phyloP scores from a whole-genome alignment of 2,113 vertebrate species.

The Syrmaticus mikado region DNA sequence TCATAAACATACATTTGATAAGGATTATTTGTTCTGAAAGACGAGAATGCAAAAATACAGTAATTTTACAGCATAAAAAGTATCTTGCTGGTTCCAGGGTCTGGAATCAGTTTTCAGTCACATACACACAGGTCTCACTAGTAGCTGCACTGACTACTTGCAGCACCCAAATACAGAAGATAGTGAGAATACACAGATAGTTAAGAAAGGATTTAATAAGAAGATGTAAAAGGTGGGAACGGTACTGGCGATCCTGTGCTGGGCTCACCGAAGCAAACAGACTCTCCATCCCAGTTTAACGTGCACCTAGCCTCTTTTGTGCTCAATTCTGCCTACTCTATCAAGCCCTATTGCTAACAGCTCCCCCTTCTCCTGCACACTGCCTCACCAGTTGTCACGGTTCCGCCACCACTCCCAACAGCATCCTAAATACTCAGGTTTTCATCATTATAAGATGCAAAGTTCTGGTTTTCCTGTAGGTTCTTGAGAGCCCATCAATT shows the following conservation, averaged over 20 bases:
- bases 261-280: not conserved
- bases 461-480: not conserved
- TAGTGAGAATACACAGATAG: not conserved
- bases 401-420: not conserved
- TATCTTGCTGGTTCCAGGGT: not conserved
- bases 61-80: not conserved
- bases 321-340: not conserved
- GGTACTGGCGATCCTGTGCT: not conserved
- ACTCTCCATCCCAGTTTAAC: not conserved
- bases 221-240: not conserved
- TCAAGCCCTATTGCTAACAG: not conserved
- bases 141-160: not conserved
- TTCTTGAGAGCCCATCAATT: not conserved
- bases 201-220: not conserved
- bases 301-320: not conserved
- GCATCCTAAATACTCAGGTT: not conserved
- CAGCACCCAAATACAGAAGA: not conserved
- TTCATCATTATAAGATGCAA: not conserved
- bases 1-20: too few relatives aligned
- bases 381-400: not conserved
- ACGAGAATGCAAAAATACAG: too few relatives aligned
- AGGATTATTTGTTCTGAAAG: too few relatives aligned
- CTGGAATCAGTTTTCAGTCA: not conserved
- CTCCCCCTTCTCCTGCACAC: not conserved
- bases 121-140: rapidly evolving